Conservation (phyloP, 2,113 vertebrate species). For the Myiopsitta monachus region DNA sequence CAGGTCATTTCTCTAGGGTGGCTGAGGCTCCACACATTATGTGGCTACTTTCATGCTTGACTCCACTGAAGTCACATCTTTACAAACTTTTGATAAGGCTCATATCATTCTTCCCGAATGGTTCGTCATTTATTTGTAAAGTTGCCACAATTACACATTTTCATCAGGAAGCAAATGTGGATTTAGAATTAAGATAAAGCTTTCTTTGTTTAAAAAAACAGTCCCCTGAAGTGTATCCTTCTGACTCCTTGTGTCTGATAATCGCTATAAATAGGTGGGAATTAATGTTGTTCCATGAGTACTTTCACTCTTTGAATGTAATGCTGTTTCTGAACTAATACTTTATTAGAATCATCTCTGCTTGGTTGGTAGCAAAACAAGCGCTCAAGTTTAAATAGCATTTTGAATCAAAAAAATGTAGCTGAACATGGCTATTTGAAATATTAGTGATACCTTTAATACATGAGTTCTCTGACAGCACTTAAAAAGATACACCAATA, state of each 20-base stretch:
- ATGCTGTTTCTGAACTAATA: not conserved
- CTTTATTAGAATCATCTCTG: not conserved
- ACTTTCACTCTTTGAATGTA: not conserved
- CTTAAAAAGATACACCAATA: not conserved
- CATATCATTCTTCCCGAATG: not conserved
- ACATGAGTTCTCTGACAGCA: not conserved
- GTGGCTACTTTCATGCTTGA: fast-evolving
- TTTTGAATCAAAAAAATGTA: not conserved
- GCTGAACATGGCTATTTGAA: not conserved
- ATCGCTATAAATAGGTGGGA: not conserved
- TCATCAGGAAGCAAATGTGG: not conserved
- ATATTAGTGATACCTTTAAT: not conserved
- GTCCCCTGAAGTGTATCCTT: not conserved
- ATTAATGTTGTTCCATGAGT: not conserved
- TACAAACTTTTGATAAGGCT: not conserved
- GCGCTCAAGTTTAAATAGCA: not conserved
- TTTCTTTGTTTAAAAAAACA: not conserved
- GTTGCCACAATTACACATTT: not conserved
- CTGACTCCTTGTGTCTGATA: not conserved
- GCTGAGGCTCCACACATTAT: not conserved
- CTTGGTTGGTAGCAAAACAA: not conserved
- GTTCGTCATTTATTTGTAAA: not conserved
- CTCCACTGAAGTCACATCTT: fast-evolving
- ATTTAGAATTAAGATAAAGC: not conserved
- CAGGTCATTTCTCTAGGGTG: not conserved